phyloP scores from a whole-genome alignment of 2,888 invertebrate genomes.

The Pecten maximus region DNA sequence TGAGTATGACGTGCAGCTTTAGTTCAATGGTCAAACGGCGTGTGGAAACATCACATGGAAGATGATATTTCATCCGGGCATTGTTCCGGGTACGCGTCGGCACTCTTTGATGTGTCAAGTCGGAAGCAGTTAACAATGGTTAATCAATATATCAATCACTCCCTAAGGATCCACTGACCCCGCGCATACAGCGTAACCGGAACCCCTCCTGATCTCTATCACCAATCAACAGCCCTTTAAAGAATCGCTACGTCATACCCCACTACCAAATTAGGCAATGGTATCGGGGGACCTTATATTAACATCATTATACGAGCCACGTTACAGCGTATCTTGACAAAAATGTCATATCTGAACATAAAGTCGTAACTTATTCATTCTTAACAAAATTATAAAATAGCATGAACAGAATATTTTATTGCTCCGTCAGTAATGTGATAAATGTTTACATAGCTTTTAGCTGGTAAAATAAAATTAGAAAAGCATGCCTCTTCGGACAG shows the following conservation, averaged over 20 bases:
- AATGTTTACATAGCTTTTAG: too few species aligned
- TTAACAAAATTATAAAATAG: too few species aligned
- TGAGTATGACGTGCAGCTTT: background rate
- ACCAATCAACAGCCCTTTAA: slow-evolving; percentile 22
- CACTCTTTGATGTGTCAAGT: slow-evolving; percentile 28
- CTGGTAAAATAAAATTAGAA: too few species aligned
- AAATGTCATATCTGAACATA: too few species aligned
- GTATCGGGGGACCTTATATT: too few species aligned
- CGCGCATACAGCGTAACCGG: background rate
- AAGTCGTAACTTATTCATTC: too few species aligned
- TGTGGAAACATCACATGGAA: background rate
- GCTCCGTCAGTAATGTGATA: too few species aligned
- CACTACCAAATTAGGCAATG: background rate
- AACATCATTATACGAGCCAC: background rate
- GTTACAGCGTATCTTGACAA: too few species aligned
- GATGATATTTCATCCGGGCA: slow-evolving; percentile 1
- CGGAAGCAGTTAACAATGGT: background rate
- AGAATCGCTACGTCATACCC: background rate
- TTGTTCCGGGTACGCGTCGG: background rate
- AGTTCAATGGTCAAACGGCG: slow-evolving; percentile 1
- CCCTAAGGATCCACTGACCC: slow-evolving; percentile 4
- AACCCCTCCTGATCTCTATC: background rate
- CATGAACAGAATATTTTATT: too few species aligned
- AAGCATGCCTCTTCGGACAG: too few species aligned
- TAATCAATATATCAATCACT: slow-evolving; percentile 1